These are phyloP conservation scores for Parasteatoda lunata DNA, from an alignment of 2,888 invertebrate genomes.

Conservation along the genomic window DNA sequence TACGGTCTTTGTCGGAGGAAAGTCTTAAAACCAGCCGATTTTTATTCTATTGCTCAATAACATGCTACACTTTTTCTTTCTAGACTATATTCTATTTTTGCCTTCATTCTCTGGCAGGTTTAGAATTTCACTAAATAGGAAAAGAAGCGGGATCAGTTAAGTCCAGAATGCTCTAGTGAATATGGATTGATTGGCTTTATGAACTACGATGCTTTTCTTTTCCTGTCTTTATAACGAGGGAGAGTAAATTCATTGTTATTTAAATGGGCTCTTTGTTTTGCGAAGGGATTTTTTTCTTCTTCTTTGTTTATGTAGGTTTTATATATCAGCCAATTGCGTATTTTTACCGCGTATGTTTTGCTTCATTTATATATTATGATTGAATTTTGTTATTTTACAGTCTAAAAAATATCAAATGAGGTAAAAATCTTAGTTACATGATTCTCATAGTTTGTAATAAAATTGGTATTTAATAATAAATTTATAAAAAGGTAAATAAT, in stretches of 20 bases:
- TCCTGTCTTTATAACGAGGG: background rate
- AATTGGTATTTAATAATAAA: no score
- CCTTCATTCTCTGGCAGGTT: conserved; percentile 18
- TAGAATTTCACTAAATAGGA: conserved; percentile 33
- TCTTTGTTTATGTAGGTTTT: no score
- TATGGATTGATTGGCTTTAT: conserved; percentile 22
- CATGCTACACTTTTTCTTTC: conserved; percentile 27
- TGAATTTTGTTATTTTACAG: no score
- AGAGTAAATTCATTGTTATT: background rate
- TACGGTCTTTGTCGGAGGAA: conserved; percentile 22
- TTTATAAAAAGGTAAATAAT: no score
- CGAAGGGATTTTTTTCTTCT: no score
- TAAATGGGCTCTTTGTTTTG: background rate
- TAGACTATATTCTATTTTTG: conserved; percentile 26
- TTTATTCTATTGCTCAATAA: conserved; percentile 38
- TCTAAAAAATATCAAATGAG: no score
- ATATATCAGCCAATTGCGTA: no score
- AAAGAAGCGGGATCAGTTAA: conserved; percentile 5
- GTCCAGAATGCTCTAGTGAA: background rate
- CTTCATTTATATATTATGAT: no score
- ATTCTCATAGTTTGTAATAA: no score
- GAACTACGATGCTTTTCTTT: background rate
- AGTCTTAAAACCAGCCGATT: conserved; percentile 25
- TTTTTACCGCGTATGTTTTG: no score
- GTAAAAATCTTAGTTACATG: no score